Conservation (phyloP, 2,797 vertebrate genomes). For the Neosalanx taihuensis region DNA sequence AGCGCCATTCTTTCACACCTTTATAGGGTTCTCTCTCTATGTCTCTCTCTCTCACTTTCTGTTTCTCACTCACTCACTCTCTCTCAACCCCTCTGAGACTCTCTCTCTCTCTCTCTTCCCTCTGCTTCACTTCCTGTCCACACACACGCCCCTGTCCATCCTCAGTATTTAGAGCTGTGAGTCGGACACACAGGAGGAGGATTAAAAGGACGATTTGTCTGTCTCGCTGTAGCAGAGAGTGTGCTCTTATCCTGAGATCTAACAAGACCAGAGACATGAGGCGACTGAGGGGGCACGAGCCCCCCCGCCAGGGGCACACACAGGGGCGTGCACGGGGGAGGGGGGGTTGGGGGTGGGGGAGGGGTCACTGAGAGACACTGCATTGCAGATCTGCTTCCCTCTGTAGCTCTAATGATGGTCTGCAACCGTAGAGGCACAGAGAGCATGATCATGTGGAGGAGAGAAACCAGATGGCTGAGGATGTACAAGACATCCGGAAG, state of each 20-base stretch:
- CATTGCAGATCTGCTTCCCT: too few relatives aligned
- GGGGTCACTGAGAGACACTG: too few relatives aligned
- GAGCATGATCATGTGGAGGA: not conserved
- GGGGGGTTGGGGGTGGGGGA: too few relatives aligned
- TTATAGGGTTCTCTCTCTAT: not conserved
- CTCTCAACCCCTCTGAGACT: constrained; percentile 1
- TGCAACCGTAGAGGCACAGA: not conserved
- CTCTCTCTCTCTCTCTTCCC: not conserved
- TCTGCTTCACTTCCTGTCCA: not conserved
- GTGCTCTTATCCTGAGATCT: not conserved
- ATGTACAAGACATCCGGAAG: not conserved
- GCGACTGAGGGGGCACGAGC: not conserved
- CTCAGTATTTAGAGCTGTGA: not conserved
- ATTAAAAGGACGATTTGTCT: not conserved
- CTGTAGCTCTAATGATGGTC: too few relatives aligned
- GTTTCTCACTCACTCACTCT: too few relatives aligned
- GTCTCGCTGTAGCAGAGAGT: too few relatives aligned
- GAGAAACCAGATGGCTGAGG: not conserved
- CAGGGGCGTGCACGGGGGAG: too few relatives aligned
- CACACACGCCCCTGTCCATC: too few relatives aligned
- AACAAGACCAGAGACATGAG: not conserved
- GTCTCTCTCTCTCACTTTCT: not conserved
- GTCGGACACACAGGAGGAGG: not conserved
- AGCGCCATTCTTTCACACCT: too few relatives aligned
- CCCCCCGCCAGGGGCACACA: not conserved